These are phyloP conservation scores for Grapholita molesta DNA, from an alignment of 1,140 invertebrate genomes.

Conservation along the genomic window DNA sequence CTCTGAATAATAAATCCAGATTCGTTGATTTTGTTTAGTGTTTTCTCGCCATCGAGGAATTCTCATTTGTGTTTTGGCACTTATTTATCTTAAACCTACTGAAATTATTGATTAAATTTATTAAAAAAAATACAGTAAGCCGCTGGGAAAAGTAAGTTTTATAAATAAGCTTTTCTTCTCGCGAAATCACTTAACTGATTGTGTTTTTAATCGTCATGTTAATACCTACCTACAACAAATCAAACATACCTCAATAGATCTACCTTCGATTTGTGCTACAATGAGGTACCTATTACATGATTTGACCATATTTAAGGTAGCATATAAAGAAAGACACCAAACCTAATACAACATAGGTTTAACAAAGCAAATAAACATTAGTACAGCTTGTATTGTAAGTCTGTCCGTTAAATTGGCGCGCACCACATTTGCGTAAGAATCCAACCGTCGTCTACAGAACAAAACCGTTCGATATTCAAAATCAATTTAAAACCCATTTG, in stretches of 20 bases:
- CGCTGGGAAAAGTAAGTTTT: too few species aligned
- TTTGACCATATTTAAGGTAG: not conserved
- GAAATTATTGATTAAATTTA: too few species aligned
- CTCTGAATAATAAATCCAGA: slow-evolving; percentile 58
- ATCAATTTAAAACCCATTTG: slow-evolving; percentile 75
- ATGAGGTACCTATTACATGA: not conserved
- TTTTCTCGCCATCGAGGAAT: slow-evolving; percentile 19
- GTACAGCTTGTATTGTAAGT: not conserved
- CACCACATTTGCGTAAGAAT: slow-evolving; percentile 28
- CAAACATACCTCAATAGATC: too few species aligned
- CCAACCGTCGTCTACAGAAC: slow-evolving; percentile 25
- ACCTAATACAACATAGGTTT: not conserved
- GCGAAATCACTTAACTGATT: too few species aligned
- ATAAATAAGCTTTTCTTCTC: too few species aligned
- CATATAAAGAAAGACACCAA: not conserved
- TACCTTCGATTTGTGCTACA: too few species aligned
- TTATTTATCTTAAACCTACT: not conserved
- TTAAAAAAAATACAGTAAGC: too few species aligned
- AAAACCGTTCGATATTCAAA: slow-evolving; percentile 69
- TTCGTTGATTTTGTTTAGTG: slow-evolving; percentile 42
- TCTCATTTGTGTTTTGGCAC: slow-evolving; percentile 5
- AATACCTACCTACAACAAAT: too few species aligned
- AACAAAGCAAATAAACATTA: not conserved
- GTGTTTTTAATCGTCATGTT: too few species aligned
- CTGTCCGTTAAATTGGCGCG: not conserved